A percentile compares a stretch with the other conserved stretches of the same genome.
These are phyloP conservation scores for Sebastes trivittatus DNA, from an alignment of 2,797 vertebrate species.

Conservation along the genomic window DNA sequence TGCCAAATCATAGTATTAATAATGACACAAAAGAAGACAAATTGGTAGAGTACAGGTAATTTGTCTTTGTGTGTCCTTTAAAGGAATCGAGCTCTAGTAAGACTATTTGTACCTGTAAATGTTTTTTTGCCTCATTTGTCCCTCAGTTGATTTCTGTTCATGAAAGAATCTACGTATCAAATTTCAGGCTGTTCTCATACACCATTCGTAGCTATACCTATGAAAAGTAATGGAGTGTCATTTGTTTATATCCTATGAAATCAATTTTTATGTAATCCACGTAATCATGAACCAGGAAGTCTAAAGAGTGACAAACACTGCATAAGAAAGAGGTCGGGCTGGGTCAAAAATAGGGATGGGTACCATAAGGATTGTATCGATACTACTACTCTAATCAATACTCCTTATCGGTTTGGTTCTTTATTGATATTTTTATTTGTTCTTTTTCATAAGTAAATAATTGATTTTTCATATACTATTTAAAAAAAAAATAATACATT, in stretches of 20 bases:
- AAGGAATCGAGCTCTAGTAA: background rate
- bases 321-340: accelerated
- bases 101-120: background rate
- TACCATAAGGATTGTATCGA: too few relatives aligned
- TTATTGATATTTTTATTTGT: too few relatives aligned
- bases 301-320: background rate
- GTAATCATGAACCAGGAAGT: background rate
- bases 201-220: background rate
- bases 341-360: too few relatives aligned
- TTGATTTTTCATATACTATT: too few relatives aligned
- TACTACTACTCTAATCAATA: too few relatives aligned
- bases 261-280: background rate
- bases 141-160: background rate
- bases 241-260: background rate
- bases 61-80: background rate
- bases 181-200: background rate
- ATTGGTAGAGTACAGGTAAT: background rate
- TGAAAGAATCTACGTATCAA: background rate
- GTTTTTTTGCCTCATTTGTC: background rate
- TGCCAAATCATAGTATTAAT: conserved; percentile 17
- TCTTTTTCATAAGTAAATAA: too few relatives aligned
- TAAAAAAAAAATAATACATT: too few relatives aligned
- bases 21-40: conserved; percentile 17
- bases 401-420: too few relatives aligned
- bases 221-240: background rate